These are phyloP conservation scores for Adelosebastes latens DNA, from an alignment of 2,797 vertebrate species.

Conservation along the genomic window DNA sequence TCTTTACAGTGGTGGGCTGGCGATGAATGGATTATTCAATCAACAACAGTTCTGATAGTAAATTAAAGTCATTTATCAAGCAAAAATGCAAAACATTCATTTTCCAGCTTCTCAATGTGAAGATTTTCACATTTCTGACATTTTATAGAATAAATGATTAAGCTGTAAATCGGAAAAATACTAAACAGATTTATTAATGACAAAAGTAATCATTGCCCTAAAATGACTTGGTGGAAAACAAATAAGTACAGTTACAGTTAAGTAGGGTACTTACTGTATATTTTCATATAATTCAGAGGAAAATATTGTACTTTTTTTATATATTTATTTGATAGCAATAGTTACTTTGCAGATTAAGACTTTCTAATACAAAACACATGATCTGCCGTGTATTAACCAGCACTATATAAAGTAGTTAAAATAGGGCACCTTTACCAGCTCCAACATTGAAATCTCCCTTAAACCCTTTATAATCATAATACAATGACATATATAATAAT, in stretches of 20 bases:
- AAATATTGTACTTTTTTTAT: not conserved
- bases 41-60: not conserved
- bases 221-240: not conserved
- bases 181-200: not conserved
- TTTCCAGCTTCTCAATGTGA: not conserved
- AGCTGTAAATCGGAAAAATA: not conserved
- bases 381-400: not conserved
- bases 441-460: not conserved
- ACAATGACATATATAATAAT: not conserved
- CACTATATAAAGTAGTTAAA: not conserved
- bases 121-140: not conserved
- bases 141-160: not conserved
- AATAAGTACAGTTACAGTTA: not conserved
- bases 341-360: not conserved
- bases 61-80: not conserved
- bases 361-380: not conserved
- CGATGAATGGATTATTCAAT: not conserved
- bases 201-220: not conserved
- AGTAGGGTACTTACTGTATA: not conserved
- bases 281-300: not conserved
- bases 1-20: accelerated
- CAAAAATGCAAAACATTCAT: too few species aligned
- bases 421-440: not conserved
- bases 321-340: not conserved
- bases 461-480: not conserved